Percentiles rank a stretch among this genome's conserved stretches.
Conservation (phyloP, 64 coral and sea anemone species). For the Pocillopora verrucosa region DNA sequence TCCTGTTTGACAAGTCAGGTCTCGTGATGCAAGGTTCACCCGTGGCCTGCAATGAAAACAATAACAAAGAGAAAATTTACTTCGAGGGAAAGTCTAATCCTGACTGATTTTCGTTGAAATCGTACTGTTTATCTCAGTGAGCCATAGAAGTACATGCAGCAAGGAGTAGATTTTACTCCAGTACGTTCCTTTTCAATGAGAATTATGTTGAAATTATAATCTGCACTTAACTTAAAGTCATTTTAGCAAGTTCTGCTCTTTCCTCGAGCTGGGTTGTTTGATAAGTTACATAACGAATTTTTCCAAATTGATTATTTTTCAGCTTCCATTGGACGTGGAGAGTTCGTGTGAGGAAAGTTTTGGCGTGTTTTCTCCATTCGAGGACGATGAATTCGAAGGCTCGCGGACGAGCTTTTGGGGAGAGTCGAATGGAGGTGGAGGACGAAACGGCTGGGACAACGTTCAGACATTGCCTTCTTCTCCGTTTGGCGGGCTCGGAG, state of each 20-base stretch:
- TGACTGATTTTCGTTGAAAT: slow-evolving; percentile 15
- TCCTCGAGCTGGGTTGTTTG: not conserved
- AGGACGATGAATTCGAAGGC: slow-evolving; percentile 38
- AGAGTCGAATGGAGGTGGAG: slow-evolving; percentile 10
- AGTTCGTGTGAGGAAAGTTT: slow-evolving; percentile 72
- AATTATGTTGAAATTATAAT: not conserved
- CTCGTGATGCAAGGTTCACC: slow-evolving; percentile 92
- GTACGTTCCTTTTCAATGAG: slow-evolving; percentile 51
- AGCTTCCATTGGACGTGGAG: slow-evolving; percentile 95
- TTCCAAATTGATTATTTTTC: slow-evolving; percentile 25
- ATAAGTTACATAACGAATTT: slow-evolving; percentile 18
- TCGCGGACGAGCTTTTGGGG: not conserved
- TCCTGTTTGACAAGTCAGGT: slow-evolving; percentile 75
- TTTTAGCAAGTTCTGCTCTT: slow-evolving; percentile 25
- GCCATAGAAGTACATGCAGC: slow-evolving; percentile 67
- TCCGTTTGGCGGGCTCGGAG: slow-evolving; percentile 61
- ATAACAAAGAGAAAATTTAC: slow-evolving; percentile 93
- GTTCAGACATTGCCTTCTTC: slow-evolving; percentile 46
- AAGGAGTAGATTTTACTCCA: slow-evolving; percentile 75
- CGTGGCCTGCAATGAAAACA: slow-evolving; percentile 87
- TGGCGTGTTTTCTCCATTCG: slow-evolving; percentile 58
- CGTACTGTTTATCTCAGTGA: slow-evolving; percentile 18
- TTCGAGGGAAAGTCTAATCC: slow-evolving; percentile 21
- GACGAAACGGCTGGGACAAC: slow-evolving; percentile 33
- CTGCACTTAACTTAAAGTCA: not conserved